phyloP scores from a whole-genome alignment of 2,113 vertebrate species.

The Campylomormyrus numenius region DNA sequence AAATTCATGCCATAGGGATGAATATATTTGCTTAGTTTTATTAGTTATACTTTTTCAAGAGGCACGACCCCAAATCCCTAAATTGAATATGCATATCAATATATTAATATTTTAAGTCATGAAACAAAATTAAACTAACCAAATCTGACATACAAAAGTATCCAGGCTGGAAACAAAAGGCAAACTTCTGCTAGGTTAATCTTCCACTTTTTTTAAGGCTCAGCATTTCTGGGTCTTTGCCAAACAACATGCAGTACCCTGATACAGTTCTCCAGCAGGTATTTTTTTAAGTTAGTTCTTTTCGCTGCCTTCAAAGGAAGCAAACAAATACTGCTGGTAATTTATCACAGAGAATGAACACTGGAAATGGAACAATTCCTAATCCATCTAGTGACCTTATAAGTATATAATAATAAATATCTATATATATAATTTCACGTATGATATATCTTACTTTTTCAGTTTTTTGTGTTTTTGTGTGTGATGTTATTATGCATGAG shows the following conservation, averaged over 20 bases:
- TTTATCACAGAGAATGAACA: not conserved
- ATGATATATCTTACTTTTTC: not conserved
- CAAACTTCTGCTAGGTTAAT: not conserved
- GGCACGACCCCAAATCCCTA: not conserved
- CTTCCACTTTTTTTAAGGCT: not conserved
- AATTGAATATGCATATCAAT: not conserved
- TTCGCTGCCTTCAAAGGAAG: not conserved
- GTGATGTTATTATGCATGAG: not conserved
- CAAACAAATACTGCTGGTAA: not conserved
- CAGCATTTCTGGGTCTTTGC: not conserved
- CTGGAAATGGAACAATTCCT: not conserved
- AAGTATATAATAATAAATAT: not conserved
- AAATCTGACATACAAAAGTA: not conserved
- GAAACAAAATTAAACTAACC: not conserved
- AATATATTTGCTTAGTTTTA: not conserved
- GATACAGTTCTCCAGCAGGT: not conserved
- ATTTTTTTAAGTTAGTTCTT: not conserved
- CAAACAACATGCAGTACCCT: not conserved
- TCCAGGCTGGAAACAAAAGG: not conserved
- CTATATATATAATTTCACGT: not conserved
- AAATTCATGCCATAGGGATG: constrained; percentile 14
- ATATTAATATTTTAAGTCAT: not conserved
- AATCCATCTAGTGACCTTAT: not conserved
- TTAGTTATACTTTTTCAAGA: not conserved
- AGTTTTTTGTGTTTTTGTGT: not conserved